These are phyloP conservation scores for Microdon myrmicae DNA, from an alignment of 2,888 invertebrate genomes.

Conservation along the genomic window DNA sequence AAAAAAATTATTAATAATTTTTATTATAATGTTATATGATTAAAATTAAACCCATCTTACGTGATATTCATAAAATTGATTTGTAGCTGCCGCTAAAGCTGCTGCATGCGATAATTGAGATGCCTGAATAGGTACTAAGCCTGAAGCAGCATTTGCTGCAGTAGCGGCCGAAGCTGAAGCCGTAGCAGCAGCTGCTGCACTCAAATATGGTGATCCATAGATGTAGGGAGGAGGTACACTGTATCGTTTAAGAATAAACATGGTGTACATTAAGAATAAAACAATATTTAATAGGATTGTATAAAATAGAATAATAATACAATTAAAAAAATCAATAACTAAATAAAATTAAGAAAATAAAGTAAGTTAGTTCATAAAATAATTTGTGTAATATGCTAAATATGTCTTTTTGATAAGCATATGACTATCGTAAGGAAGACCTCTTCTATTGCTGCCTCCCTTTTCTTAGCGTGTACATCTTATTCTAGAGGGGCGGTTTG, in stretches of 20 bases:
- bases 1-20: background rate
- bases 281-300: background rate
- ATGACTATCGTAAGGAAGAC: too few species aligned
- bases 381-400: too few species aligned
- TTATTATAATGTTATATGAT: background rate
- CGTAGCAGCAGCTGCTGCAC: conserved; percentile 69
- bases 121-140: conserved; percentile 75
- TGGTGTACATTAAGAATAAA: too few species aligned
- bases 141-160: conserved; percentile 69
- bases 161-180: conserved; percentile 52
- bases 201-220: conserved; percentile 78
- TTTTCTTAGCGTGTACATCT: too few species aligned
- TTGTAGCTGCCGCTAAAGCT: conserved; percentile 80
- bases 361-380: too few species aligned
- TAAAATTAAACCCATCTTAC: conserved; percentile 31
- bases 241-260: too few species aligned
- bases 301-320: background rate
- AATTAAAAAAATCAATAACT: background rate
- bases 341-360: background rate
- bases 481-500: too few species aligned
- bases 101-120: conserved; percentile 78
- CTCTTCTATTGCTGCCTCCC: too few species aligned
- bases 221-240: conserved; percentile 82
- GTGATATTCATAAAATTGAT: conserved; percentile 85
- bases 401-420: too few species aligned